A percentile compares a stretch with the other conserved stretches of the same genome.
Conservation (phyloP, 64 coral and sea anemone species). For the Stylophora pistillata region DNA sequence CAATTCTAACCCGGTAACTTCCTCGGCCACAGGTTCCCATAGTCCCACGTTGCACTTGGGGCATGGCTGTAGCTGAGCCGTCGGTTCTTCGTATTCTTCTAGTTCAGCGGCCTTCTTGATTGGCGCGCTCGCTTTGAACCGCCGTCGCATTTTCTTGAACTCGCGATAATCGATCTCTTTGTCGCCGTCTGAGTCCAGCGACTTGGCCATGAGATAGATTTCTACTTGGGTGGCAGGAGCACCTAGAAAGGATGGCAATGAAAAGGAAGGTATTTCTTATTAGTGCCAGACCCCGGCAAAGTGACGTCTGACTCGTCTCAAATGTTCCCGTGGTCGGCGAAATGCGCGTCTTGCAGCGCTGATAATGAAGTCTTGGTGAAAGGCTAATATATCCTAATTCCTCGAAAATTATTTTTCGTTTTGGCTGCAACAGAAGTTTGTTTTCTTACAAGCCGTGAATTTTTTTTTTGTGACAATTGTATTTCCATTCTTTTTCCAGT, state of each 20-base stretch:
- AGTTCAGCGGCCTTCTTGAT: not conserved
- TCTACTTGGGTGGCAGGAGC: conserved; percentile 67
- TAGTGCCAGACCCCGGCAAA: too few relatives aligned
- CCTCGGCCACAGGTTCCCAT: conserved; percentile 39
- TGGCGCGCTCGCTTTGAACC: not conserved
- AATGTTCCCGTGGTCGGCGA: too few relatives aligned
- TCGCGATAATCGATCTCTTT: conserved; percentile 64
- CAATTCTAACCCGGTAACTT: not conserved
- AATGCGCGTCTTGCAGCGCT: too few relatives aligned
- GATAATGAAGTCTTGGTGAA: too few relatives aligned
- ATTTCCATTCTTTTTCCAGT: too few relatives aligned
- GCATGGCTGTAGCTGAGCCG: conserved; percentile 28
- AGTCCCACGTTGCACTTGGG: conserved; percentile 52
- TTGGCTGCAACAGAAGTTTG: too few relatives aligned
- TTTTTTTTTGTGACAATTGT: too few relatives aligned
- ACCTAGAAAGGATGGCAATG: not conserved
- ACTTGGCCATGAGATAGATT: conserved; percentile 56
- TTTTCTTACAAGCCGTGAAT: too few relatives aligned
- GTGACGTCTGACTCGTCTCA: too few relatives aligned
- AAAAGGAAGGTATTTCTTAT: not conserved
- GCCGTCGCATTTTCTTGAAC: conserved; percentile 30
- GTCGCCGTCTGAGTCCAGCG: conserved; percentile 73
- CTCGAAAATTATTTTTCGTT: too few relatives aligned
- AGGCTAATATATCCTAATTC: too few relatives aligned
- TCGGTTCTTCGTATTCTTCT: conserved; percentile 25